phyloP scores from a whole-genome alignment of 2,797 vertebrate species.

The Schizopygopsis malacanthus region DNA sequence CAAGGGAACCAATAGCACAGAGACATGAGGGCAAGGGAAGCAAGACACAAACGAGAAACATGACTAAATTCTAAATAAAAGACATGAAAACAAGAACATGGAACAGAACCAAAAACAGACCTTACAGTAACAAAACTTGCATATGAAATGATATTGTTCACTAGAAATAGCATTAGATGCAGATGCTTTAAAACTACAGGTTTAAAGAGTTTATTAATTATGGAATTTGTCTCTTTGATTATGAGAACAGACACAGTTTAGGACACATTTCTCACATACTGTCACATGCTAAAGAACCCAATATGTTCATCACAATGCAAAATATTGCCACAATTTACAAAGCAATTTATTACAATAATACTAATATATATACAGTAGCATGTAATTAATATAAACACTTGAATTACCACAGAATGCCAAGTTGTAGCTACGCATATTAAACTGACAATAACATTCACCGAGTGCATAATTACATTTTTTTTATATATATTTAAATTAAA shows the following conservation, averaged over 20 bases:
- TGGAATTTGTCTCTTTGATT: background rate
- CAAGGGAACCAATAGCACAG: too few relatives aligned
- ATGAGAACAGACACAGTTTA: background rate
- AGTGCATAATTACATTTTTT: background rate
- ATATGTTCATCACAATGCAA: background rate
- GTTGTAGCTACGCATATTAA: background rate
- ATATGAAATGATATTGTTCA: background rate
- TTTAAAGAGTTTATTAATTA: background rate
- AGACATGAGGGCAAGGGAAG: too few relatives aligned
- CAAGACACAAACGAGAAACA: too few relatives aligned
- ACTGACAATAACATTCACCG: background rate
- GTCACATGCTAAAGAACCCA: background rate
- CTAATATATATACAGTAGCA: background rate
- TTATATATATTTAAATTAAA: background rate
- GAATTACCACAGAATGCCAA: background rate
- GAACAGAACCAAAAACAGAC: too few relatives aligned
- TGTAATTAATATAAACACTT: constrained; percentile 4
- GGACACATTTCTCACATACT: background rate
- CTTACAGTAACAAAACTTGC: background rate
- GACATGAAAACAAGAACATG: too few relatives aligned
- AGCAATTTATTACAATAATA: background rate
- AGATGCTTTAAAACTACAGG: background rate
- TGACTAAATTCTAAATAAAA: too few relatives aligned
- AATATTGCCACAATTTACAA: background rate
- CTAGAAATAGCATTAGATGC: background rate